Conservation (phyloP, 2,888 invertebrate species). For the Heliconius hortense region DNA sequence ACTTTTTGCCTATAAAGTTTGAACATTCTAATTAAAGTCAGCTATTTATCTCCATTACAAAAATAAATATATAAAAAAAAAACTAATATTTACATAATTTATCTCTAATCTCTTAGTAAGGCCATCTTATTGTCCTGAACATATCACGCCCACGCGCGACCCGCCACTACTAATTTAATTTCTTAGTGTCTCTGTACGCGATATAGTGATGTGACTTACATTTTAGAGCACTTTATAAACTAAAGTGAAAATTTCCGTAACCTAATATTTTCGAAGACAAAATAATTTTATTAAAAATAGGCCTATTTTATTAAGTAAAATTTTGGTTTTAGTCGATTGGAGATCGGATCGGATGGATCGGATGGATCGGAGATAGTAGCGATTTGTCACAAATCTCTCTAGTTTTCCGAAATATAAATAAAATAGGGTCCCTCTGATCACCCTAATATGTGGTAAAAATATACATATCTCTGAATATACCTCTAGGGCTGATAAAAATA, state of each 20-base stretch:
- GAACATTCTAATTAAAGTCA: no score
- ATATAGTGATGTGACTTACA: conserved; percentile 27
- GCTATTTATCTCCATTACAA: not conserved
- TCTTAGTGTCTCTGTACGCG: conserved; percentile 30
- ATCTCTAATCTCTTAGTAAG: conserved; percentile 5
- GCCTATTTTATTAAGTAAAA: no score
- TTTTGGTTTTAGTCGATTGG: no score
- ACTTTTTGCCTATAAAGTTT: no score
- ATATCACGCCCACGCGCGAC: conserved; percentile 47
- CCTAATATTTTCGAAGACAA: no score
- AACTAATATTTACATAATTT: no score
- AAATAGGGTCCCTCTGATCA: no score
- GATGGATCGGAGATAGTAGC: no score
- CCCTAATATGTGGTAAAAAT: no score
- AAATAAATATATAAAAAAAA: not conserved
- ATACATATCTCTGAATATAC: not conserved
- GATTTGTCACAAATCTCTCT: no score
- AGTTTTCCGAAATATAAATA: no score
- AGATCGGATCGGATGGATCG: no score
- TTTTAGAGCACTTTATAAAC: not conserved
- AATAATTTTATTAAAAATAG: not conserved
- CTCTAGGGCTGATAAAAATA: not conserved
- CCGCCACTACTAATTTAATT: conserved; percentile 64
- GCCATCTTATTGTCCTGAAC: conserved; percentile 6
- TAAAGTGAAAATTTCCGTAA: not conserved